A percentile compares a stretch with the other conserved stretches of the same genome.
These are phyloP conservation scores for Burhinus oedicnemus DNA, from an alignment of 2,113 vertebrate genomes.

Conservation along the genomic window DNA sequence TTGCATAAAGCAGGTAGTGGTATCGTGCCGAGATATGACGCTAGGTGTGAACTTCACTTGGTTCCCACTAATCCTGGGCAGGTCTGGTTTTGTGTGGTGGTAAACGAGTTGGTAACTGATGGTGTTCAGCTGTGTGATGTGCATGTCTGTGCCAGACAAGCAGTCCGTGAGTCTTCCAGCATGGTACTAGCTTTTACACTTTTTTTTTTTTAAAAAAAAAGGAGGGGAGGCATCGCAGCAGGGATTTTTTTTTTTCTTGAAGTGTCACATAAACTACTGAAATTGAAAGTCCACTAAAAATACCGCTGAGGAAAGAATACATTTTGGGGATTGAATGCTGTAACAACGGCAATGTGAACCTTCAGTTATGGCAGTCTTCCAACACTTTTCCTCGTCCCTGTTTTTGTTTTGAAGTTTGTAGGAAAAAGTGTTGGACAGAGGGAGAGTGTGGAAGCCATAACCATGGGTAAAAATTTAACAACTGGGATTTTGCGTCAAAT, in stretches of 20 bases:
- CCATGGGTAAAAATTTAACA: not conserved
- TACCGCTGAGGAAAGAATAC: accelerated
- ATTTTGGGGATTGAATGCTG: not conserved
- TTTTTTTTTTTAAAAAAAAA: too few species aligned
- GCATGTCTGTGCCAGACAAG: accelerated
- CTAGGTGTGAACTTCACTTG: accelerated
- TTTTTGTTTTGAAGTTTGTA: not conserved
- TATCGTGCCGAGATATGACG: accelerated
- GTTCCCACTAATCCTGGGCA: accelerated
- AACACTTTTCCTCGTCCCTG: accelerated
- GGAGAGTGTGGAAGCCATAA: not conserved
- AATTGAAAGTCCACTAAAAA: not conserved
- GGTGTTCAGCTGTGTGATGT: accelerated
- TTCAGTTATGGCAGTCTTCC: accelerated
- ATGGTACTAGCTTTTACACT: accelerated
- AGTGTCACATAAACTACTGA: not conserved
- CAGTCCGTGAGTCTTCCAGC: accelerated
- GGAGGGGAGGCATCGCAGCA: not conserved
- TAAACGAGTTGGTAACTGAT: not conserved
- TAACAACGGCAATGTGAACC: accelerated
- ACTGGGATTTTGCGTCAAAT: not conserved
- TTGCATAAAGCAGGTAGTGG: accelerated
- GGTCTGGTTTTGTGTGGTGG: not conserved
- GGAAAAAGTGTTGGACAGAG: not conserved
- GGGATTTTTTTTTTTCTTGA: not conserved